Conservation (phyloP, 2,113 vertebrate genomes). For the Mastomys natalensis region DNA sequence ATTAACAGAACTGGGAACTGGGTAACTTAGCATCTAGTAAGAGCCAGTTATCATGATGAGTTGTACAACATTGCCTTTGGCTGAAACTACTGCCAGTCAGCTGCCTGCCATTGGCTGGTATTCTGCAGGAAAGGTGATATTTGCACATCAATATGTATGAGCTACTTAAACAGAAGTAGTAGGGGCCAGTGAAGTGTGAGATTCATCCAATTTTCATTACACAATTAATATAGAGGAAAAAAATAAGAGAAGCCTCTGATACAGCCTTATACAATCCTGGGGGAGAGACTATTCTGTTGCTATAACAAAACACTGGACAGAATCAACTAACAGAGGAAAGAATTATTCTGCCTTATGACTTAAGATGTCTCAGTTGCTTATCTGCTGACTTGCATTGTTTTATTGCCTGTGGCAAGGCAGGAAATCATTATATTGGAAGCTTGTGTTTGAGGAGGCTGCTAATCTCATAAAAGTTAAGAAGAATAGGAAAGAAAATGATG, state of each 20-base stretch:
- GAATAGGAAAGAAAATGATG: no score
- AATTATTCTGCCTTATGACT: not conserved
- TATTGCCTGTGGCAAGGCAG: not conserved
- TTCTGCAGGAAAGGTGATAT: not conserved
- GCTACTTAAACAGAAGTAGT: not conserved
- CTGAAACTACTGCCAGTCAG: not conserved
- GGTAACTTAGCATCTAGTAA: not conserved
- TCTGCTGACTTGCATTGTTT: not conserved
- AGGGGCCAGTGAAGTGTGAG: not conserved
- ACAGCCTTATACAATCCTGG: not conserved
- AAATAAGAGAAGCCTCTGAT: not conserved
- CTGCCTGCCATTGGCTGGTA: not conserved
- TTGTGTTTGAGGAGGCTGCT: not conserved
- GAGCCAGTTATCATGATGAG: not conserved
- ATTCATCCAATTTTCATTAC: not conserved
- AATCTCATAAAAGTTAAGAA: not conserved
- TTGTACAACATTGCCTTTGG: slow-evolving; percentile 38
- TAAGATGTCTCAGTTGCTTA: not conserved
- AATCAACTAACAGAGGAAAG: not conserved
- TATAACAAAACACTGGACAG: not conserved
- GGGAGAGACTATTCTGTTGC: not conserved
- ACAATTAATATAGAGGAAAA: slow-evolving; percentile 6
- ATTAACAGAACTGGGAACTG: slow-evolving; percentile 50
- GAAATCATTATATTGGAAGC: not conserved
- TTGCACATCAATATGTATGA: not conserved